These are phyloP conservation scores for Eledone cirrhosa DNA, from an alignment of 2,888 invertebrate genomes.

Conservation along the genomic window DNA sequence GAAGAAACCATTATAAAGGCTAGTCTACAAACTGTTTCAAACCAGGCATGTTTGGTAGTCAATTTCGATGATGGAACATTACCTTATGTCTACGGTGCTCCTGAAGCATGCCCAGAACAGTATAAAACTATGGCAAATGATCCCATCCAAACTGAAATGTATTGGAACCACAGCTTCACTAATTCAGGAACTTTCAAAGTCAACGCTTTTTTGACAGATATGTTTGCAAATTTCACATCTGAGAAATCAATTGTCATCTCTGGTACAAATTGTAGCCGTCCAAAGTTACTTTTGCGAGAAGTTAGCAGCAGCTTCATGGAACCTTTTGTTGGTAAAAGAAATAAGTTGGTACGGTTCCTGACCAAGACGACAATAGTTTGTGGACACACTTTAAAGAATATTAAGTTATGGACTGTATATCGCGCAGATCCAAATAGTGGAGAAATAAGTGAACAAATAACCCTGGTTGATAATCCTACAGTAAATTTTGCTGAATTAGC, in stretches of 20 bases:
- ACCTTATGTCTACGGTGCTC: constrained; percentile 38
- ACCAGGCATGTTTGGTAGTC: constrained; percentile 49
- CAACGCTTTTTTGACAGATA: constrained; percentile 31
- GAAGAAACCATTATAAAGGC: constrained; percentile 44
- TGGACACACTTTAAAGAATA: constrained; percentile 47
- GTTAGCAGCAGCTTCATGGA: constrained; percentile 31
- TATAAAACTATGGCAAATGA: neutral
- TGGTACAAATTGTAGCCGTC: constrained; percentile 47
- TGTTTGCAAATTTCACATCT: constrained; percentile 22
- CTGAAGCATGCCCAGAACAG: constrained; percentile 32
- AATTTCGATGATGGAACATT: constrained; percentile 46
- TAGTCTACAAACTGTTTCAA: constrained; percentile 44
- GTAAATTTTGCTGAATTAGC: constrained; percentile 32
- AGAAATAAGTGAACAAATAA: constrained; percentile 30
- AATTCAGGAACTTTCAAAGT: constrained; percentile 32
- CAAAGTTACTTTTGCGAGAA: constrained; percentile 46
- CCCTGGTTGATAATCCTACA: constrained; percentile 33
- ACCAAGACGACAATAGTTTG: constrained; percentile 51
- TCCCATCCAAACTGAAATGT: too few relatives aligned
- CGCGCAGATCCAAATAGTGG: constrained; percentile 42
- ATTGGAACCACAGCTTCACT: constrained; percentile 31
- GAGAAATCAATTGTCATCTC: constrained; percentile 32
- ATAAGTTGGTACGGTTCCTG: constrained; percentile 37
- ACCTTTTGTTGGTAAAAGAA: constrained; percentile 32
- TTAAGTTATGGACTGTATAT: constrained; percentile 51